Evolutionary conservation across 2,888 invertebrate genomes (phyloP).

Genomic region (Agriotes lineatus): DNA sequence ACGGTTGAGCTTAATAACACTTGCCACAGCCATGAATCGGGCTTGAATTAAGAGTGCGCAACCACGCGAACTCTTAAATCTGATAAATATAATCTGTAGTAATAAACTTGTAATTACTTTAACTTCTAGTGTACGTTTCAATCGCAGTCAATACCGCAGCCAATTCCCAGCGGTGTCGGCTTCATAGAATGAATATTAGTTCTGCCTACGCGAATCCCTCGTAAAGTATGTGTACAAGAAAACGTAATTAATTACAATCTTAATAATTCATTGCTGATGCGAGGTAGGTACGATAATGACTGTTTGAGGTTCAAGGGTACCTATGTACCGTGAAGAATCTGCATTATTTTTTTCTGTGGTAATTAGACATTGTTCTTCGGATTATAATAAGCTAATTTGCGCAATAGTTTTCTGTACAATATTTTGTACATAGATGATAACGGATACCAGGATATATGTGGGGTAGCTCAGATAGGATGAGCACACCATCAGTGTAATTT

Average conservation of each 20-base stretch:
- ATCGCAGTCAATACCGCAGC: neutral
- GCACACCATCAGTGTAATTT: too few relatives aligned
- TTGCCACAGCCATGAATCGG: too few relatives aligned
- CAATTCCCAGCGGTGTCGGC: neutral
- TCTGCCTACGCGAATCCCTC: slow-evolving; percentile 1
- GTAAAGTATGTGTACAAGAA: neutral
- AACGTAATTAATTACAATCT: slow-evolving; percentile 13
- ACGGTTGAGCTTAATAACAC: too few relatives aligned
- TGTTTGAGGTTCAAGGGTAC: slow-evolving; percentile 9
- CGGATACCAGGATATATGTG: too few relatives aligned
- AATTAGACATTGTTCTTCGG: slow-evolving; percentile 15
- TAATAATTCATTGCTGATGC: slow-evolving; percentile 10
- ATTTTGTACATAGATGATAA: too few relatives aligned
- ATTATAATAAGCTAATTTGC: too few relatives aligned
- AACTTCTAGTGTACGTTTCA: neutral
- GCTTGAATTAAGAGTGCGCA: too few relatives aligned
- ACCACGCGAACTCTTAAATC: neutral
- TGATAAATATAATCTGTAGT: neutral
- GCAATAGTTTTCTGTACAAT: too few relatives aligned
- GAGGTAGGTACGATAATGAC: neutral
- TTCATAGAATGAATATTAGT: slow-evolving; percentile 7
- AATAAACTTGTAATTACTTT: neutral
- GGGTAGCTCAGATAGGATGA: too few relatives aligned
- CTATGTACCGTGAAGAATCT: neutral
- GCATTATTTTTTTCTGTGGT: neutral